Evolutionary conservation across 92 coral and sea anemone genomes (phyloP).

Genomic region (Epizoanthus ramosus): DNA sequence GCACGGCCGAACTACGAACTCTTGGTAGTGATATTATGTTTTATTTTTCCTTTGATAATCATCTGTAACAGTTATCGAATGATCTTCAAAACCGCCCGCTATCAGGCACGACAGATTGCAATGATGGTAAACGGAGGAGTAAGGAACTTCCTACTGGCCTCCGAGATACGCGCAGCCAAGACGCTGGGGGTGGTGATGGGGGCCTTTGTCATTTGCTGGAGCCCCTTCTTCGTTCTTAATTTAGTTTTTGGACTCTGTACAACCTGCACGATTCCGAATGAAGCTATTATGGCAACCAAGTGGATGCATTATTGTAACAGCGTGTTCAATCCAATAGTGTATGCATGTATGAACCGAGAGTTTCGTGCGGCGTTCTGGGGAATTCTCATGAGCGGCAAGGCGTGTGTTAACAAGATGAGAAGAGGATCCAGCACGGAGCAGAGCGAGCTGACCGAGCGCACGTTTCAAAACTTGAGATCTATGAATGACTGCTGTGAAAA

Average conservation of each 20-base stretch:
- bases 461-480: constrained; percentile 7
- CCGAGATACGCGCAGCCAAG: constrained; percentile 93
- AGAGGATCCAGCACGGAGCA: constrained; percentile 29
- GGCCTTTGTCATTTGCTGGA: constrained; percentile 93
- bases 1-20: constrained; percentile 84
- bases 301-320: constrained; percentile 96
- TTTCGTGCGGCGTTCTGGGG: constrained; percentile 79
- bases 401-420: constrained; percentile 29
- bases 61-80: constrained; percentile 78
- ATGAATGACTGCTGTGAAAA: not conserved
- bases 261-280: constrained; percentile 50
- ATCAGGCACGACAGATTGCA: constrained; percentile 90
- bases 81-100: constrained; percentile 92
- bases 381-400: constrained; percentile 67
- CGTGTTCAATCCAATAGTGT: constrained; percentile 84
- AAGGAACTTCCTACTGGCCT: constrained; percentile 84
- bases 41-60: constrained; percentile 76
- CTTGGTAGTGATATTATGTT: constrained; percentile 76
- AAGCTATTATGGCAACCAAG: constrained; percentile 82
- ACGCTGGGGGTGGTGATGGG: constrained; percentile 93
- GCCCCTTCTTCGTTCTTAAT: constrained; percentile 83
- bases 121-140: constrained; percentile 89
- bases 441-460: constrained; percentile 31
- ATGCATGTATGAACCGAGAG: constrained; percentile 94
- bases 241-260: constrained; percentile 74